phyloP scores from a whole-genome alignment of 2,113 vertebrate genomes.

The Neomonachus schauinslandi region DNA sequence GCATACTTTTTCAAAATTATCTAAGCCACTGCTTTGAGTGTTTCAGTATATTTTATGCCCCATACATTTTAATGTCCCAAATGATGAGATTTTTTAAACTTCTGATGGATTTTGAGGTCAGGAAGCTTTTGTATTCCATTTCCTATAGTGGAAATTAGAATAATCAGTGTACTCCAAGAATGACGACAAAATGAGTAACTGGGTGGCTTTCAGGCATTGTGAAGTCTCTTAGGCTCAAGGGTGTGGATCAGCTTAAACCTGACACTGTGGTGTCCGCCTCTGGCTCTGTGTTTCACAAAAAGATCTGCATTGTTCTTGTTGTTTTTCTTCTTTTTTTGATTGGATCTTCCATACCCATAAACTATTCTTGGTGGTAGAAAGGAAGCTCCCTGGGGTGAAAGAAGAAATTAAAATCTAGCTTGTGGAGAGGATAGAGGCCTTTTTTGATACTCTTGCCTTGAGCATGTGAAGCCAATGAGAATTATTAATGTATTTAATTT shows the following conservation, averaged over 20 bases:
- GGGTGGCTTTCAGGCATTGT: background rate
- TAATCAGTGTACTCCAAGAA: background rate
- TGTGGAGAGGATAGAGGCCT: background rate
- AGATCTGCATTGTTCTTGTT: background rate
- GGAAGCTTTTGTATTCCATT: background rate
- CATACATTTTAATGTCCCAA: background rate
- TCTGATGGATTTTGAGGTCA: background rate
- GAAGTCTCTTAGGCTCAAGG: background rate
- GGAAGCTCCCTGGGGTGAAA: background rate
- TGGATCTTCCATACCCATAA: background rate
- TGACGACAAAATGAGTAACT: background rate
- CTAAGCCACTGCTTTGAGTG: background rate
- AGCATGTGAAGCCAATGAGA: constrained; percentile 42
- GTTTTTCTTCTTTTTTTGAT: background rate
- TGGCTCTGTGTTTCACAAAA: background rate
- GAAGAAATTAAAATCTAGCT: background rate
- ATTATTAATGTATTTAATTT: constrained; percentile 67
- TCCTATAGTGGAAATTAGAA: background rate
- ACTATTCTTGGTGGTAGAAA: background rate
- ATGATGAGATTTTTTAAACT: constrained; percentile 13
- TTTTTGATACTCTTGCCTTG: background rate
- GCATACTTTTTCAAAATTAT: background rate
- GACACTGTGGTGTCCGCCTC: background rate
- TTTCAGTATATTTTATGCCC: background rate
- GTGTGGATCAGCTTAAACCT: background rate